Base-by-base conservation (phyloP, 92 coral and sea anemone species). In the Bergia puertoricense region DNA sequence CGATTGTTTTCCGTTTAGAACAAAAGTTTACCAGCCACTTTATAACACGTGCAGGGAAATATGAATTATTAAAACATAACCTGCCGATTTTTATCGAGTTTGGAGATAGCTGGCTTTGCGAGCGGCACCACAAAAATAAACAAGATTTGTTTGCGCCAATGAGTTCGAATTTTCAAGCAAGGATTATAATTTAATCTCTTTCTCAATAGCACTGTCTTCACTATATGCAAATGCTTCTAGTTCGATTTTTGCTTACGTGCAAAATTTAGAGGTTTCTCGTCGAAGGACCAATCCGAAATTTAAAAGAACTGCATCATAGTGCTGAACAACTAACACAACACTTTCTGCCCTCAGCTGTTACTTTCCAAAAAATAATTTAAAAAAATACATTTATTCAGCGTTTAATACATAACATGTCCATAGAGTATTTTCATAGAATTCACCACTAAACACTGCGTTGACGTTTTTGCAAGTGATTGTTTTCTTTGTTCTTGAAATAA, bases 211-310 rank as follows among this genome's bases (percentile, higher is more conserved):
- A 56, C 1, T 62, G 85, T 80, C 85, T 66, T 30, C 40, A 65
- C 41, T 81, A 65, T 66, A 84, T 84, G 87, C 77, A 84, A 71
- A 84, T 68, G n/a, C 8, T 76, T n/a, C 77, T 41, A 67, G 76
- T 42, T 82, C 45, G 38, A 54, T 54, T 9, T 45, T 79, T 79
- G 41, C 39, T 79, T 54, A 68, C 13, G 3, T 11, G 59, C 59
- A 11, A 54, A 54, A 13, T 54, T 62, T 16, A 57, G 20, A 14
- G 3, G 11, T 69, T 22, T 8, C 45, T 51, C 54, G 36, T 66
- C 78, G n/a, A 11, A 15, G 15, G 30, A 22, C 68, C 59, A 54
- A 54, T 54, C 1, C 59, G 59, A 54, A 54, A 54, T 54, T 18
- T 7, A 8, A 10, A 51, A 51, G 68, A 62, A 62, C 68, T 62